Evolutionary conservation across 1,140 invertebrate species (phyloP).

Genomic region (Amyelois transitella): DNA sequence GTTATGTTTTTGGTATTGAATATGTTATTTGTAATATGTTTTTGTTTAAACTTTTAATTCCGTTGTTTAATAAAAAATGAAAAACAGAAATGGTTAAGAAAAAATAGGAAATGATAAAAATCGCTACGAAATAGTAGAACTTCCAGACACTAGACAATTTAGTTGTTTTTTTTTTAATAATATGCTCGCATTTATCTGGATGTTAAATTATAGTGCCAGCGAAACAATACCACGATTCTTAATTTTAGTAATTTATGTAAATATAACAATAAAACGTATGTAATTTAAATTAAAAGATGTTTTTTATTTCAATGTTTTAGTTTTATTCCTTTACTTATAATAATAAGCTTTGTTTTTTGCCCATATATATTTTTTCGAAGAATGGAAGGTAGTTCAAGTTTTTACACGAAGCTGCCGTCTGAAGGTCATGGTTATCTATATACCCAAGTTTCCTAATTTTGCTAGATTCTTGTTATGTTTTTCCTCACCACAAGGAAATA

Average conservation of each 20-base stretch:
- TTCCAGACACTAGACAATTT: not conserved
- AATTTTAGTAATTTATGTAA: slow-evolving; percentile 52
- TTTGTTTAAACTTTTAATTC: not conserved
- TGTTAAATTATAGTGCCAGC: slow-evolving; percentile 23
- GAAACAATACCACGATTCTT: slow-evolving; percentile 14
- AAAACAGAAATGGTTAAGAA: slow-evolving; percentile 3
- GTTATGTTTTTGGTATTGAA: not conserved
- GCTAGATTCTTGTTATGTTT: too few relatives aligned
- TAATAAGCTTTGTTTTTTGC: too few relatives aligned
- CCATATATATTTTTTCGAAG: too few relatives aligned
- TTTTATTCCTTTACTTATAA: slow-evolving; percentile 13
- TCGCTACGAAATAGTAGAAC: not conserved
- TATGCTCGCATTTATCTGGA: slow-evolving; percentile 27
- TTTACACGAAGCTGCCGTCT: too few relatives aligned
- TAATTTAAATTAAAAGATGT: slow-evolving; percentile 55
- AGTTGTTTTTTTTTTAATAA: slow-evolving; percentile 12
- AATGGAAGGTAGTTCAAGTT: too few relatives aligned
- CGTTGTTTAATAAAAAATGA: not conserved
- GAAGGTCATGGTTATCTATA: too few relatives aligned
- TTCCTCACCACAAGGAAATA: too few relatives aligned
- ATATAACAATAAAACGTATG: slow-evolving; percentile 43
- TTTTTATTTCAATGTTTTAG: slow-evolving; percentile 29
- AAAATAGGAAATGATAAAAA: slow-evolving; percentile 10
- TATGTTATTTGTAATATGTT: not conserved
- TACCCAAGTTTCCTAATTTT: too few relatives aligned